Base-by-base conservation (phyloP, 92 coral and sea anemone genomes). In the Meandrina meandrites region DNA sequence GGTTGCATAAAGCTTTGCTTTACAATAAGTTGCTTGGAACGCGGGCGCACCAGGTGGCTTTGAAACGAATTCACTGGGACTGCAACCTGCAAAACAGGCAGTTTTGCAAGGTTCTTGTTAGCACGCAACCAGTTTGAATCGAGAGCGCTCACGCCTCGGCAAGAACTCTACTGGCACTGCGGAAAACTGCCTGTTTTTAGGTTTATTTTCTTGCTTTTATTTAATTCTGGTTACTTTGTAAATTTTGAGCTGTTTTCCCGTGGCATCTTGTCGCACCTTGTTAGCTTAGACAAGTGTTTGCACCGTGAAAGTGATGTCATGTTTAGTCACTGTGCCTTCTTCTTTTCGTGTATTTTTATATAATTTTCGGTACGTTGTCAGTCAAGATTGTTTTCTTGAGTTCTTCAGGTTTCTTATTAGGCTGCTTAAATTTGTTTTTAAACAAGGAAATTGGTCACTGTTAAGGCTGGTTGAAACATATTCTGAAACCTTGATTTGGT, bases 41-140 rank as follows among this genome's bases (percentile, higher is more conserved):
- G 88, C 88, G 72, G 88, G 88, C 88, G 88, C 79, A 36, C 88
- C 88, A 78, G 62, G 81, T 75, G 32, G 88, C 75, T 60, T 75
- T 60, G 6, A n/a, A 10, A 15, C 18, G 57, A 81, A 35, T 69
- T 70, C 0, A 53, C 1, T 73, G 15, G 15, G 27, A 40, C n/a
- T 73, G 4, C 35, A 73, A 37, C 51, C 78, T 73, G 78, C 48
- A 24, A 14, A 73, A 5, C 17, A 21, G 50, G 78, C n/a, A 34
- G 78, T 73, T 73, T 35, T 36, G 28, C 78, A 19, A 35, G 78
- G 50, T 12, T 35, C 51, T 35, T 73, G 77, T 17, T 66, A 66
- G 17, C 17, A 14, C 17, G 35, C n/a, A 66, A 66, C 34, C 34
- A 64, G 34, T 27, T 13, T 27, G 31, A 64, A 27, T 5, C 70